Evolutionary conservation across 1,140 invertebrate genomes (phyloP).

Genomic region (Cherax destructor): DNA sequence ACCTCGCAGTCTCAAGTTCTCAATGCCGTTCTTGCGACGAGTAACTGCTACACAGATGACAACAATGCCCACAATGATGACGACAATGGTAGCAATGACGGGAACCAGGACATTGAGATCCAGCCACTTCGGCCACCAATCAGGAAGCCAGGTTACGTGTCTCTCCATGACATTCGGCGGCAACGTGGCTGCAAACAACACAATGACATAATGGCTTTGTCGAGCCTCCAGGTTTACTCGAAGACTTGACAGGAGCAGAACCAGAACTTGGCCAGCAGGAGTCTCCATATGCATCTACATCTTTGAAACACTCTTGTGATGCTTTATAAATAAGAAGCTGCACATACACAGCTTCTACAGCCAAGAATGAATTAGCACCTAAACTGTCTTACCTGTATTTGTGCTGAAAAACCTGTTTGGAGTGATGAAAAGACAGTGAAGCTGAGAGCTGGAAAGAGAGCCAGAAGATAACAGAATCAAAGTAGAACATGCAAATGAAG

Average conservation of each 20-base stretch:
- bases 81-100: constrained; percentile 87
- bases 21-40: constrained; percentile 69
- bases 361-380: constrained; percentile 52
- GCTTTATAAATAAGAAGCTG: neutral
- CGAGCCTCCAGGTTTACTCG: constrained; percentile 7
- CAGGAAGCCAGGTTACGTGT: constrained; percentile 82
- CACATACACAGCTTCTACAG: neutral
- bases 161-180: constrained; percentile 76
- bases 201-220: constrained; percentile 76
- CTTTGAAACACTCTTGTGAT: neutral
- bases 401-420: constrained; percentile 57
- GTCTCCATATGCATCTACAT: constrained; percentile 4
- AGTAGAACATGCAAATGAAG: constrained; percentile 45
- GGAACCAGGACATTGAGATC: constrained; percentile 91
- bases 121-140: constrained; percentile 84
- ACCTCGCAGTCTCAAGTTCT: constrained; percentile 70
- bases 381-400: constrained; percentile 66
- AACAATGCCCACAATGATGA: constrained; percentile 90
- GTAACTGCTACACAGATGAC: constrained; percentile 84
- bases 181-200: constrained; percentile 79
- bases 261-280: constrained; percentile 27
- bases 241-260: constrained; percentile 11
- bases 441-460: constrained; percentile 50
- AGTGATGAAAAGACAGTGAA: constrained; percentile 72
- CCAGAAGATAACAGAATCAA: constrained; percentile 17